Evolutionary conservation across 2,797 vertebrate genomes (phyloP).

Genomic region (Sciurus vulgaris): DNA sequence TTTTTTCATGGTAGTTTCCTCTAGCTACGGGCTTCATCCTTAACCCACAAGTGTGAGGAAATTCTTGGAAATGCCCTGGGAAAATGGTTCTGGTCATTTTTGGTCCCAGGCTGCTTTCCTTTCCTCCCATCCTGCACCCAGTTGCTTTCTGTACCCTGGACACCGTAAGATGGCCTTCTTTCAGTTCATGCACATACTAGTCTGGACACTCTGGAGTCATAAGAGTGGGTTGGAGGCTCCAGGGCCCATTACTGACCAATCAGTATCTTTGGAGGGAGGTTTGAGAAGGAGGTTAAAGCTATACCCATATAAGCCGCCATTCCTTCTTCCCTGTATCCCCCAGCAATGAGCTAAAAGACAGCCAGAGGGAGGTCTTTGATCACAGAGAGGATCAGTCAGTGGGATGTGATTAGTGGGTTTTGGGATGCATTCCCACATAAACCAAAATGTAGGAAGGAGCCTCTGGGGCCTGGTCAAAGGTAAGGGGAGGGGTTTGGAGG

Average conservation of each 20-base stretch:
- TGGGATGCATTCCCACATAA: conserved; percentile 47
- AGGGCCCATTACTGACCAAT: conserved; percentile 21
- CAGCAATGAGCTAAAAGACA: conserved; percentile 55
- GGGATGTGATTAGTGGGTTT: conserved; percentile 26
- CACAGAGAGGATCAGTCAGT: not conserved
- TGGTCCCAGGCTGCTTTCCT: conserved; percentile 7
- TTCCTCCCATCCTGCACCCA: not conserved
- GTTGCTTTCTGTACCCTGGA: conserved; percentile 12
- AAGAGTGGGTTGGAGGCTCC: conserved; percentile 15
- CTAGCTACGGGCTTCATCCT: not conserved
- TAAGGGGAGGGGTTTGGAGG: not conserved
- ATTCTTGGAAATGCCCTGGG: not conserved
- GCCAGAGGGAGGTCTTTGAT: conserved; percentile 25
- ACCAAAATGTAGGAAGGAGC: conserved; percentile 30
- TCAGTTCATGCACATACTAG: conserved; percentile 9
- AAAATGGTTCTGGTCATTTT: not conserved
- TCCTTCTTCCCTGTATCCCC: not conserved
- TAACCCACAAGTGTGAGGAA: not conserved
- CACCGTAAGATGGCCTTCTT: conserved; percentile 12
- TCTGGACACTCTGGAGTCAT: conserved; percentile 54
- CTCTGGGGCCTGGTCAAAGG: not conserved
- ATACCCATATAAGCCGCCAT: not conserved
- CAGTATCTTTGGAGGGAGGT: conserved; percentile 39
- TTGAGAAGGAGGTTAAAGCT: conserved; percentile 38
- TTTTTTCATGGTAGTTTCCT: conserved; percentile 1